Percentiles rank a stretch among this genome's conserved stretches.
phyloP scores from a whole-genome alignment of 2,113 vertebrate genomes.

The Hassar affinis region DNA sequence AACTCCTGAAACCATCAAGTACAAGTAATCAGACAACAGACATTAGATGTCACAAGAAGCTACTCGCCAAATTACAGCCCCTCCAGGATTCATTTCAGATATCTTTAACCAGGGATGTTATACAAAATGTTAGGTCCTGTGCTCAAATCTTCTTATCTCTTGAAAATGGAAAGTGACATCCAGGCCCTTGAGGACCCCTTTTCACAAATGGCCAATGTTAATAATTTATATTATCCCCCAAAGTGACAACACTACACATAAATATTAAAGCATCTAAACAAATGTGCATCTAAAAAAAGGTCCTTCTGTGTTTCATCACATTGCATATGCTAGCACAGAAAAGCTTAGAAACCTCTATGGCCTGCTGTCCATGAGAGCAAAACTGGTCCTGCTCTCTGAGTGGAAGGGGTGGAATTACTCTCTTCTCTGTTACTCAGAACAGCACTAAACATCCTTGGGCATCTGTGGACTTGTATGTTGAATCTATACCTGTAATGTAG shows the following conservation, averaged over 20 bases:
- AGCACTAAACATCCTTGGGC: neutral
- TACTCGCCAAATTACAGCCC: neutral
- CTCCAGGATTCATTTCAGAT: neutral
- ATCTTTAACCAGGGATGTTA: neutral
- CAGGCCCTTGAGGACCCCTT: neutral
- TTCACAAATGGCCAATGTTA: neutral
- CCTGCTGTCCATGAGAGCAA: neutral
- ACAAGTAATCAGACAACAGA: neutral
- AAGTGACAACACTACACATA: neutral
- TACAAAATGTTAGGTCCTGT: neutral
- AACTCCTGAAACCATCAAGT: neutral
- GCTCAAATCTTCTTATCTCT: neutral
- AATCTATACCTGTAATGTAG: neutral
- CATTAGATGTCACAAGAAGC: neutral
- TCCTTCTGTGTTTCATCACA: neutral
- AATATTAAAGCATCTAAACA: neutral
- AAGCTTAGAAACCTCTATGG: neutral
- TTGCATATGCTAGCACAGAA: neutral
- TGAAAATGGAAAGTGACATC: neutral
- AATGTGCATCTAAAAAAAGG: neutral
- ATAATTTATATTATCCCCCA: neutral
- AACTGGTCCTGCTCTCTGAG: neutral
- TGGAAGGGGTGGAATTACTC: neutral
- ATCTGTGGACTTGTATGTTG: neutral
- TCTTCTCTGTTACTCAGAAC: neutral